phyloP scores from a whole-genome alignment of 2,797 vertebrate genomes.

The Lates japonicus region DNA sequence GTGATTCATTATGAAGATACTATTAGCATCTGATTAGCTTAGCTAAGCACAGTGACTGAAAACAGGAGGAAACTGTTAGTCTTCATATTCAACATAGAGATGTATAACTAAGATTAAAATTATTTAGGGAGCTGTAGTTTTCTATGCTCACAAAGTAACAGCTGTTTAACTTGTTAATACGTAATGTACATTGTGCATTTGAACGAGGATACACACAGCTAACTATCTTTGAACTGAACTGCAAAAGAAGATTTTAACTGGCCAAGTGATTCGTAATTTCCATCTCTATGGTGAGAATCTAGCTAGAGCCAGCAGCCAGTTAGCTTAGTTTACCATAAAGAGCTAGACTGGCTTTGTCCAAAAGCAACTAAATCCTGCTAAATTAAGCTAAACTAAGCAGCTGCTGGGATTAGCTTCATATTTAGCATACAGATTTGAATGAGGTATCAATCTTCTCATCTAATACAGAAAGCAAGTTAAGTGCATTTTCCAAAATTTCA shows the following conservation, averaged over 20 bases:
- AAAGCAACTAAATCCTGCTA: too few species aligned
- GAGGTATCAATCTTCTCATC: constrained; percentile 7
- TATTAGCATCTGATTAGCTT: too few species aligned
- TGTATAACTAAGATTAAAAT: too few species aligned
- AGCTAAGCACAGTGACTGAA: too few species aligned
- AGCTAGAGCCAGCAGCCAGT: background rate
- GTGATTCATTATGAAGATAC: background rate
- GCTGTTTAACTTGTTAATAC: too few species aligned
- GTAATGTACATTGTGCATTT: too few species aligned
- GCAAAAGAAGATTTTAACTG: background rate
- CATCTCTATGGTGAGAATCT: background rate
- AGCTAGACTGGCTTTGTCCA: background rate
- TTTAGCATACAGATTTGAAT: background rate
- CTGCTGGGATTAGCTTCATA: constrained; percentile 1
- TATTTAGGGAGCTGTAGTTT: too few species aligned
- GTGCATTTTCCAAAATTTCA: background rate
- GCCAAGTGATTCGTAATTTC: background rate
- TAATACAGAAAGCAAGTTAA: background rate
- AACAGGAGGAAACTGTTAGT: too few species aligned
- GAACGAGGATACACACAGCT: too few species aligned
- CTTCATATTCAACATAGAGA: too few species aligned
- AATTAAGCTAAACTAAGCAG: background rate
- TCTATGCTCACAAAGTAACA: too few species aligned
- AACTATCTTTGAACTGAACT: background rate
- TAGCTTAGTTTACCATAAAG: background rate